These are phyloP conservation scores for Sminthurinus aureus DNA, from an alignment of 2,888 invertebrate genomes.

Conservation along the genomic window DNA sequence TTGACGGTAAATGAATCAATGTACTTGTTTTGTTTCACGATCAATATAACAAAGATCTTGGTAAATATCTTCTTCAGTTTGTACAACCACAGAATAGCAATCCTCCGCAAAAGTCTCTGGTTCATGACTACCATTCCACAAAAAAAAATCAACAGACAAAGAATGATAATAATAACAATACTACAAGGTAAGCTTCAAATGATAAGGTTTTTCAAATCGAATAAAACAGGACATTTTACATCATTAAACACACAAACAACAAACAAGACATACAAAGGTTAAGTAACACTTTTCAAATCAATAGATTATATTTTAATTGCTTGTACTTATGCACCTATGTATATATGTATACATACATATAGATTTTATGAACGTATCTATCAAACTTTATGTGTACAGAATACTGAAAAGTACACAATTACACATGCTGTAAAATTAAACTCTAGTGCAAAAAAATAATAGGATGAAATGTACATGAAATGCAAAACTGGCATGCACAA, in stretches of 20 bases:
- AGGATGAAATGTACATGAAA: too few species aligned
- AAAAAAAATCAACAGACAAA: constrained; percentile 38
- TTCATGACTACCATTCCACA: constrained; percentile 41
- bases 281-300: neutral
- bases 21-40: constrained; percentile 57
- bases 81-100: constrained; percentile 57
- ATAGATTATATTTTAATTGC: neutral
- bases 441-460: too few species aligned
- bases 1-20: neutral
- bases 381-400: too few species aligned
- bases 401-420: too few species aligned
- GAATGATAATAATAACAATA: constrained; percentile 32
- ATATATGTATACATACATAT: neutral
- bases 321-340: neutral
- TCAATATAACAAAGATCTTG: constrained; percentile 83
- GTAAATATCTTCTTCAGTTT: constrained; percentile 85
- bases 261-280: neutral
- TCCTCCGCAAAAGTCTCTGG: constrained; percentile 55
- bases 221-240: constrained; percentile 19
- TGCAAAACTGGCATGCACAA: too few species aligned
- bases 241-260: neutral
- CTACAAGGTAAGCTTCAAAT: constrained; percentile 1
- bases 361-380: too few species aligned
- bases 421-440: too few species aligned
- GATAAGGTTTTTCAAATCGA: neutral